phyloP scores from a whole-genome alignment of 2,797 vertebrate genomes.

The Rachycentron canadum region DNA sequence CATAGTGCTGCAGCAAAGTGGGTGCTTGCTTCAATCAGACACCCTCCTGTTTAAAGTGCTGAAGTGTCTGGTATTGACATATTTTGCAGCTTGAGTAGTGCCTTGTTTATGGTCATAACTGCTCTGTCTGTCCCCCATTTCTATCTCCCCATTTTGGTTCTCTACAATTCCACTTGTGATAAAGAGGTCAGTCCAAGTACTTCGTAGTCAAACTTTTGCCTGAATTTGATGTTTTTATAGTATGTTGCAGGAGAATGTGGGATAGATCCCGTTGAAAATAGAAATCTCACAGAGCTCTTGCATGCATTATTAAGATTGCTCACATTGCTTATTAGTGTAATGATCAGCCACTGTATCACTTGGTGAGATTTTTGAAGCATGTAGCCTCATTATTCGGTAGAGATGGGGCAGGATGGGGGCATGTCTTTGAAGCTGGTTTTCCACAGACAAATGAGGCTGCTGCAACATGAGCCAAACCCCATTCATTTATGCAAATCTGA shows the following conservation, averaged over 20 bases:
- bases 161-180: constrained; percentile 30
- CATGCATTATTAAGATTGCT: constrained; percentile 72
- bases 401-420: constrained; percentile 35
- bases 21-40: neutral
- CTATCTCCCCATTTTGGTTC: neutral
- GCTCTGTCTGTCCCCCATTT: neutral
- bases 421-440: constrained; percentile 65
- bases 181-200: constrained; percentile 19
- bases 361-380: constrained; percentile 59
- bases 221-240: constrained; percentile 31
- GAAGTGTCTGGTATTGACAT: constrained; percentile 14
- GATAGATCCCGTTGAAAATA: constrained; percentile 51
- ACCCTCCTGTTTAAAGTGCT: neutral
- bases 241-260: constrained; percentile 32
- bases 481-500: constrained; percentile 32
- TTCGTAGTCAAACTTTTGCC: constrained; percentile 25
- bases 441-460: constrained; percentile 39
- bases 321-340: constrained; percentile 66
- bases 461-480: constrained; percentile 30
- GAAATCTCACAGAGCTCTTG: constrained; percentile 50
- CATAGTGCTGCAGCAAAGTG: constrained; percentile 2
- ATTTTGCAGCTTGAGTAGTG: constrained; percentile 20
- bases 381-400: constrained; percentile 60
- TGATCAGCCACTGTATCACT: constrained; percentile 61
- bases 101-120: constrained; percentile 27